Evolutionary conservation across 2,113 vertebrate species (phyloP), one percentile per base, ranked within the genome.

Genomic region (Anoura caudifer): DNA sequence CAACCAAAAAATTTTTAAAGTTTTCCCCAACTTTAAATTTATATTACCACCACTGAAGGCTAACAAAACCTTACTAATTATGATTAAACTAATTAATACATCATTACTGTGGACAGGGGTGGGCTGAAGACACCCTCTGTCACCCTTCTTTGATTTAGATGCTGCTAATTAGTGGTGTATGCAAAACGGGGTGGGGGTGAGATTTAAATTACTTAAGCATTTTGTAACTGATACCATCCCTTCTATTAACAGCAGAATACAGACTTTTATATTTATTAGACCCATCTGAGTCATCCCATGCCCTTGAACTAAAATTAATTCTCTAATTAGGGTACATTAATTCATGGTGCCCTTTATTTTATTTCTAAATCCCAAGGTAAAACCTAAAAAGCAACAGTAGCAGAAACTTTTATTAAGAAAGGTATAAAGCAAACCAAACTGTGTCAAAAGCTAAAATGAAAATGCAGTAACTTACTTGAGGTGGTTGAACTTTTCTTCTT

Each of bases 401-500:
- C 26, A 87, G 73, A 70, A 82, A 76, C 33, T 80, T 93, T 45
- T 95, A 87, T 33, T 96, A 86, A 96, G 31, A 61, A 65, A 91
- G 11, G 59, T 96, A 89, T 79, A 97, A 95, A 96, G 97, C 16
- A 96, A 90, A 98, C 26, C 69, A 70, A 85, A 85, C 61, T 91
- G 69, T 17, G 77, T 56, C 52, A 92, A 90, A 96, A 92, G 28
- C 12, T 47, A 88, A 92, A 91, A 94, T 59, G 45, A 95, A 94
- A 94, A 91, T 65, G 24, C 11, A 90, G 31, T 54, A 92, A 92
- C 43, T 98, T 97, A 99, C 99, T 77, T 99, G 99, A 91, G 98
- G 97, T 63, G 98, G 95, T 1, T 99, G 99, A 22, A 98, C 95
- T 98, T 99, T 99, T 75, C 98, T 99, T 97, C 99, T 99, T 98